Base-by-base conservation (phyloP, 2,888 invertebrate genomes). In the Lithophane ornitopus region DNA sequence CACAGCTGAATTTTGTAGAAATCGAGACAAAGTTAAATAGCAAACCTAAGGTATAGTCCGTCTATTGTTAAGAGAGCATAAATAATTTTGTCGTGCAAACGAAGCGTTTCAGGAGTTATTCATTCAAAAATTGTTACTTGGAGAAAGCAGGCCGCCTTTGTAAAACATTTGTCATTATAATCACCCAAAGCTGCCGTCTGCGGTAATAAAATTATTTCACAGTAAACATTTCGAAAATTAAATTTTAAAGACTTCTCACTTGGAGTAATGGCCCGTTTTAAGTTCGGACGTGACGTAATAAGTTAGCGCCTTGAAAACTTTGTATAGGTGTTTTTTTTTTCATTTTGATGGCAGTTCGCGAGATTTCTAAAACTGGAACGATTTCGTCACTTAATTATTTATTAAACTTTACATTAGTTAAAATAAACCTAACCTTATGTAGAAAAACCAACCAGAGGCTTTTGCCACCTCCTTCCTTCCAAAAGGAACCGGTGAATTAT, bases 171-270 rank as follows among this genome's bases (percentile, higher is more conserved):
- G 90, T 92, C 92, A 91, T 92, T 90, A 90, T 93, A 93, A 92
- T 91, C 91, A 91, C 90, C 90, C 80, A 84, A 87, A 88, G 88
- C 90, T 90, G 88, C 90, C 92, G 91, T 92, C 91, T 91, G 92
- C 85, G 92, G 92, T 92, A 91, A 92, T 93, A 93, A 92, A 93
- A 93, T 93, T 92, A 93, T 93, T 92, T 90, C 87, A 87, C 91
- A 91, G 93, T 92, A 93, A 93, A 93, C 93, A 94, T 93, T 93
- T 92, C 89, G 91, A 88, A 90, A 92, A 93, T 94, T 93, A 92
- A 93, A 94, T 93, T 92, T 91, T 90, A 90, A 91, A 89, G 87
- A 91, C 87, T 90, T 89, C 87, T 87, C 88, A 87, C 88, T 90
- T 85, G 81, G 85, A 87, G 87, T 89, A 90, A 91, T 90, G 87